Evolutionary conservation across 2,888 invertebrate species (phyloP), one percentile per base, ranked within the genome.

Genomic region (Volucella zonaria): DNA sequence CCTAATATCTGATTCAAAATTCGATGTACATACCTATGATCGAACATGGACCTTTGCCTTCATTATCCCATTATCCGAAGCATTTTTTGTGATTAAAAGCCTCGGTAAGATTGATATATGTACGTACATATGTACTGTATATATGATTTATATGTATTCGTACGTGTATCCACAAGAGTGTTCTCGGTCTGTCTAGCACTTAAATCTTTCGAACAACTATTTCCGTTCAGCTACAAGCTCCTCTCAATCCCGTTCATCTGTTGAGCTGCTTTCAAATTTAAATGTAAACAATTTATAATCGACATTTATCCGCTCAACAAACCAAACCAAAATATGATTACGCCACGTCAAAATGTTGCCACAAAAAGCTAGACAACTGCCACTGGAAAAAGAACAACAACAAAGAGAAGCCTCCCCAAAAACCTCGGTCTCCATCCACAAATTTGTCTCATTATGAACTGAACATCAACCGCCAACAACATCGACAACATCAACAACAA

Each of bases 371-470:
- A 31, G 31, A 31, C 9, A 12, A 11, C 43, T 31, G 14, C 31
- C 11, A 45, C n/a, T 15, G 2, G 14, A 23, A 52, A 52, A 52
- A 68, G 49, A 66, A 18, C 43, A 31, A 56, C 67, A 68, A 10
- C 45, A 59, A 49, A 43, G 15, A n/a, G 61, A 73, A 73, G 51
- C 52, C 61, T n/a, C 31, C 59, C 67, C 61, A 49, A 68, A 76
- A 52, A 18, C 31, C 67, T 38, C 9, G 61, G 18, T 31, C 47
- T 38, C 12, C 43, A 52, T 38, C 15, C 15, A 11, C 9, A 10
- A 38, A 11, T n/a, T 8, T 42, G 1, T 11, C 11, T 15, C 59
- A 14, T 11, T 3, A n/a, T 23, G 1, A 38, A 45, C 40, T 15
- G 18, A 47, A 40, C 56, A 74, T 70, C 71, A 71, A 61, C 23